These are phyloP conservation scores for Ferrisia virgata DNA, from an alignment of 2,888 invertebrate species.

Conservation along the genomic window DNA sequence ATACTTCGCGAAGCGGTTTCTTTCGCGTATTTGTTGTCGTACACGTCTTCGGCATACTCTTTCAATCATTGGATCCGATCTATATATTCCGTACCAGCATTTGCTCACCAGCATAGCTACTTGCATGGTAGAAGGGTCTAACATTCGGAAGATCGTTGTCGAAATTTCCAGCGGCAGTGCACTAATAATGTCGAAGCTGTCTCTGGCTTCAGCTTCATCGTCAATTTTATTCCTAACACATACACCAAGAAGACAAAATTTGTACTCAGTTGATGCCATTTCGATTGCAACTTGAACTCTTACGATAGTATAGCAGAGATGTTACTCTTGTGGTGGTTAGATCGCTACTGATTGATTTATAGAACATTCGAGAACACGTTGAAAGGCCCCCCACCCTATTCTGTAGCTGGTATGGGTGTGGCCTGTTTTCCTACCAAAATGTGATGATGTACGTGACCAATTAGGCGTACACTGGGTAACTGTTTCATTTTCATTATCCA, in stretches of 20 bases:
- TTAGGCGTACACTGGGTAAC: too few relatives aligned
- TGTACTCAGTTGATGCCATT: not conserved
- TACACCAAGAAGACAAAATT: not conserved
- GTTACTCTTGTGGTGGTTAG: not conserved
- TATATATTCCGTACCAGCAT: not conserved
- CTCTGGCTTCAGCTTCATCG: not conserved
- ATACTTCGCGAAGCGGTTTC: not conserved
- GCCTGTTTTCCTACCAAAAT: too few relatives aligned
- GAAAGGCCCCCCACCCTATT: too few relatives aligned
- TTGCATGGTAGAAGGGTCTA: not conserved
- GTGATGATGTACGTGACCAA: too few relatives aligned
- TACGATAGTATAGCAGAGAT: not conserved
- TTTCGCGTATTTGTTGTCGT: not conserved
- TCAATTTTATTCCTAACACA: not conserved
- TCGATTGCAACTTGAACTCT: not conserved
- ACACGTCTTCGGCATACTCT: not conserved
- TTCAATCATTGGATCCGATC: not conserved
- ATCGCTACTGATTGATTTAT: not conserved
- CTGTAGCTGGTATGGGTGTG: too few relatives aligned
- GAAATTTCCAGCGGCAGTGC: not conserved
- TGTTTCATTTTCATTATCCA: too few relatives aligned
- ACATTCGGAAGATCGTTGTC: not conserved
- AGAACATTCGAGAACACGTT: too few relatives aligned
- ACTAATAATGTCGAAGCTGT: not conserved
- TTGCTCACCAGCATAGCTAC: not conserved